Evolutionary conservation across 2,797 vertebrate genomes (phyloP).

Genomic region (Halcyon smyrnensis): DNA sequence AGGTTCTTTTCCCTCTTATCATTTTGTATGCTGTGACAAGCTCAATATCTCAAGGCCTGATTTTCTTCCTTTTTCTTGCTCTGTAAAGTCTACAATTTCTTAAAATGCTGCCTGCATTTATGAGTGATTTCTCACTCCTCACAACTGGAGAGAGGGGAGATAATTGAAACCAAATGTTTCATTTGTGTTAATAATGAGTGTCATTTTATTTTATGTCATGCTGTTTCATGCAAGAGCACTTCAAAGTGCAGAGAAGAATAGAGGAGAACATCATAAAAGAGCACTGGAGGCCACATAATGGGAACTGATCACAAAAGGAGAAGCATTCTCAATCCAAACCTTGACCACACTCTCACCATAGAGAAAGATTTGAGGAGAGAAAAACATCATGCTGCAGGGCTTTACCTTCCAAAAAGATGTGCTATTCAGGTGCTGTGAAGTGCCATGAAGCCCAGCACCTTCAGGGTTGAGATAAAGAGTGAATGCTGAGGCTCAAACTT

Average conservation of each 20-base stretch:
- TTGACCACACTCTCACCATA: background rate
- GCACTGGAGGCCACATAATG: background rate
- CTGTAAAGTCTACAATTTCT: constrained; percentile 26
- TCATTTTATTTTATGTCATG: constrained; percentile 61
- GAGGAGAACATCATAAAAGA: constrained; percentile 48
- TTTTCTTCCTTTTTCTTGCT: background rate
- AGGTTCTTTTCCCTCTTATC: background rate
- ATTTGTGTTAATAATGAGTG: constrained; percentile 45
- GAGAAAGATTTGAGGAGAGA: background rate
- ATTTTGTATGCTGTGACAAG: background rate
- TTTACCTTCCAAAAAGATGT: background rate
- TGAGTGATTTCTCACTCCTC: constrained; percentile 32
- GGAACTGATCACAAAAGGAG: constrained; percentile 17
- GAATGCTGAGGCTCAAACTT: background rate
- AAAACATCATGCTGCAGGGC: background rate
- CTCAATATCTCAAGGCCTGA: background rate
- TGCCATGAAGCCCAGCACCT: background rate
- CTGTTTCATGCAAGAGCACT: constrained; percentile 39
- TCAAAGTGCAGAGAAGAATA: constrained; percentile 64
- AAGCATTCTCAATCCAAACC: background rate
- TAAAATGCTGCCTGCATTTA: constrained; percentile 10
- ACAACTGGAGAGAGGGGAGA: constrained; percentile 11
- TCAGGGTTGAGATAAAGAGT: background rate
- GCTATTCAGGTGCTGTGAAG: background rate
- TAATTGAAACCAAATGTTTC: constrained; percentile 61